Percentiles rank a stretch among this genome's conserved stretches.
These are phyloP conservation scores for Anneissia japonica DNA, from an alignment of 35 echinoderm and acorn worm genomes.

Conservation along the genomic window DNA sequence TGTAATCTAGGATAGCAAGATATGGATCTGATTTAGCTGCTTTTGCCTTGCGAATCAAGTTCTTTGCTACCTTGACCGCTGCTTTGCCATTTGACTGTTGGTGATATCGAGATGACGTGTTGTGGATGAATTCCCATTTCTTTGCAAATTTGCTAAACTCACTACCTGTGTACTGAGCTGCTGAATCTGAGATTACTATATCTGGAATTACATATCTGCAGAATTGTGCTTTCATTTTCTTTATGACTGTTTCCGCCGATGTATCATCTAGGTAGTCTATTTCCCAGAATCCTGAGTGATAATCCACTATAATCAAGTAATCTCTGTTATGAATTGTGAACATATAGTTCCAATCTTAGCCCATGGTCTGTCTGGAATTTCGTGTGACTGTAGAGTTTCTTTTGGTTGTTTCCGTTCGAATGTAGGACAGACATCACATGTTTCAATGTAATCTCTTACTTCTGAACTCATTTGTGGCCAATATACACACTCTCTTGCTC, in stretches of 20 bases:
- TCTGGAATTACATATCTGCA: constrained; percentile 47
- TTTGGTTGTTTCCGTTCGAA: constrained; percentile 30
- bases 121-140: too few species aligned
- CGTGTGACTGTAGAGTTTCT: constrained; percentile 38
- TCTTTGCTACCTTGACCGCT: constrained; percentile 25
- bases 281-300: constrained; percentile 66
- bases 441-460: constrained; percentile 18
- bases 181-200: constrained; percentile 45
- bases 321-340: constrained; percentile 32
- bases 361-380: constrained; percentile 37
- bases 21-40: constrained; percentile 40
- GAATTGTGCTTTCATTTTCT: constrained; percentile 39
- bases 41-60: constrained; percentile 12
- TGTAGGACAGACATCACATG: constrained; percentile 24
- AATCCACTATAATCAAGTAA: constrained; percentile 61
- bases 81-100: constrained; percentile 9
- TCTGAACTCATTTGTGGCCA: constrained; percentile 47
- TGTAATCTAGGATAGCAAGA: constrained; percentile 42
- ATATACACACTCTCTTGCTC: constrained; percentile 56
- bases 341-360: constrained; percentile 29
- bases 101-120: constrained; percentile 18
- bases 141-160: too few species aligned
- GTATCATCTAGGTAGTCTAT: constrained; percentile 42
- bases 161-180: constrained; percentile 20
- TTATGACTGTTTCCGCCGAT: constrained; percentile 22